phyloP scores from a whole-genome alignment of 2,113 vertebrate genomes.

The Apteryx owenii region DNA sequence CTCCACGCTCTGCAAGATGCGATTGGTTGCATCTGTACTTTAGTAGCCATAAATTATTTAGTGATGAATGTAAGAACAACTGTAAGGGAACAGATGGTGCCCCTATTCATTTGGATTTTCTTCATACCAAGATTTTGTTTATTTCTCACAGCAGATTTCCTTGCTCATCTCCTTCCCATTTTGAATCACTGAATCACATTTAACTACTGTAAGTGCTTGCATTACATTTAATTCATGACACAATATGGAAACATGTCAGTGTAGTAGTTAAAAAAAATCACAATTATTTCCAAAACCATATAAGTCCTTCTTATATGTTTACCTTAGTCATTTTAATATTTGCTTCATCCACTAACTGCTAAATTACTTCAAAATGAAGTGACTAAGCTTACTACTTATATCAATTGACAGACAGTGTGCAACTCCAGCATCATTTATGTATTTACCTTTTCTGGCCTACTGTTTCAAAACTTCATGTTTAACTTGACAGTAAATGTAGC shows the following conservation, averaged over 20 bases:
- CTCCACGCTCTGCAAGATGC: neutral
- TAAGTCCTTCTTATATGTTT: neutral
- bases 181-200: neutral
- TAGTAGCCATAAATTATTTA: neutral
- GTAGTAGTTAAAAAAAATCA: neutral
- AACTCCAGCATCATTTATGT: neutral
- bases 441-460: neutral
- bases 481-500: neutral
- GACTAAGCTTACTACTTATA: neutral
- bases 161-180: neutral
- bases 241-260: fast-evolving
- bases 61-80: neutral
- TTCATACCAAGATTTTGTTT: neutral
- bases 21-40: neutral
- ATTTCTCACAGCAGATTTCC: neutral
- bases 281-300: neutral
- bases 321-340: neutral
- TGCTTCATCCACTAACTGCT: neutral
- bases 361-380: neutral
- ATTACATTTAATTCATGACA: neutral
- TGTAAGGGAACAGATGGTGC: neutral
- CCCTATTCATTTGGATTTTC: neutral
- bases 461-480: neutral
- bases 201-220: neutral
- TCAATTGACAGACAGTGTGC: neutral